These are phyloP conservation scores for Smutsia gigantea DNA, from an alignment of 2,797 vertebrate species.

Conservation along the genomic window DNA sequence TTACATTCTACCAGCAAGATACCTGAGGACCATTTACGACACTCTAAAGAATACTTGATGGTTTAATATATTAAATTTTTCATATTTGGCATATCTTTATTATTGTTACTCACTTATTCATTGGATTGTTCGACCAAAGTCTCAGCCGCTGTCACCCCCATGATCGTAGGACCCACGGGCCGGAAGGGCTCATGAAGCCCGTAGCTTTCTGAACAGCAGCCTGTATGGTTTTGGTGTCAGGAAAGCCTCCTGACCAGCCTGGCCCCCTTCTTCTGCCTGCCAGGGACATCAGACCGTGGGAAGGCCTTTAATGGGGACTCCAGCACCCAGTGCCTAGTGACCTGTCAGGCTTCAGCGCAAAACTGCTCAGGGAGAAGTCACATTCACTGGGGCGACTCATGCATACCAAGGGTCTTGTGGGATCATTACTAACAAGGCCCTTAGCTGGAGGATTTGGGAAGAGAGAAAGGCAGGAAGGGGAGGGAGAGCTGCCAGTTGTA, in stretches of 20 bases:
- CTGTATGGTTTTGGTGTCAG: background rate
- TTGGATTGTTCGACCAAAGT: background rate
- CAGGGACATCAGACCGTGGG: background rate
- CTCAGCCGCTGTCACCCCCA: background rate
- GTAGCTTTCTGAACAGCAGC: background rate
- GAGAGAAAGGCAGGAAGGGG: accelerated
- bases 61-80: background rate
- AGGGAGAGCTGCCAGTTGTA: background rate
- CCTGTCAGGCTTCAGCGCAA: background rate
- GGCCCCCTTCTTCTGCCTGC: background rate
- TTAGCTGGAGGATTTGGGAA: background rate
- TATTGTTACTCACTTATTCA: background rate
- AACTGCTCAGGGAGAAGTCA: background rate
- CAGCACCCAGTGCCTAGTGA: background rate
- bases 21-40: background rate
- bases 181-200: background rate
- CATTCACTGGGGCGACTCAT: background rate
- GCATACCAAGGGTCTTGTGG: background rate
- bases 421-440: background rate
- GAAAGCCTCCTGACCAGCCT: background rate
- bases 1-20: background rate
- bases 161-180: background rate
- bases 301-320: background rate
- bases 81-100: background rate
- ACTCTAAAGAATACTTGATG: background rate